These are phyloP conservation scores for Watsonalla cultraria DNA, from an alignment of 2,888 invertebrate genomes.

Conservation along the genomic window DNA sequence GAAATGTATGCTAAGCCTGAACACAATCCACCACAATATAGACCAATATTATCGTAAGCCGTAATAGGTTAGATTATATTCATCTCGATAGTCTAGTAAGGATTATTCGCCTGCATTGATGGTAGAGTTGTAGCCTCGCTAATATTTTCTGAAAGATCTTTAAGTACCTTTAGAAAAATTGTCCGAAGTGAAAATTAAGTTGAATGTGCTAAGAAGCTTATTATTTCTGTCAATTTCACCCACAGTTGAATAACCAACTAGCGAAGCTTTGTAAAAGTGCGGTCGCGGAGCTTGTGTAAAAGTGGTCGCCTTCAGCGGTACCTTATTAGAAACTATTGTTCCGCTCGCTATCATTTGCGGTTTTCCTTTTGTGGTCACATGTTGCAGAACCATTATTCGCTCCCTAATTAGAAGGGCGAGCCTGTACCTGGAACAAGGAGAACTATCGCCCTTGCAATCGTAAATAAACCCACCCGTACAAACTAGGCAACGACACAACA, in stretches of 20 bases:
- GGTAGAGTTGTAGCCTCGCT: too few relatives aligned
- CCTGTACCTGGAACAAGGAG: conserved; percentile 15
- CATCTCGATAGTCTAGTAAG: too few relatives aligned
- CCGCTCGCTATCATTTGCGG: conserved; percentile 41
- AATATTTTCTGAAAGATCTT: too few relatives aligned
- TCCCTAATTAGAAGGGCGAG: conserved; percentile 54
- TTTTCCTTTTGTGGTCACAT: conserved; percentile 47
- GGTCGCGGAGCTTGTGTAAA: conserved; percentile 8
- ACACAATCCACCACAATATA: too few relatives aligned
- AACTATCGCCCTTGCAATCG: conserved; percentile 30
- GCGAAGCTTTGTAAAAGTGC: conserved; percentile 6
- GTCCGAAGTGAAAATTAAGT: too few relatives aligned
- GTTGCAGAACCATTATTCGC: conserved; percentile 40
- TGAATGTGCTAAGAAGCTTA: background rate
- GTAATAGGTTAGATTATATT: too few relatives aligned
- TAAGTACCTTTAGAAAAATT: too few relatives aligned
- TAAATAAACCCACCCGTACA: conserved; percentile 11
- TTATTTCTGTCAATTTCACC: background rate
- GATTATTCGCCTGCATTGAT: too few relatives aligned
- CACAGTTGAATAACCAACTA: conserved; percentile 4
- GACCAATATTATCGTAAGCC: too few relatives aligned
- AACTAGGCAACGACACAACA: background rate
- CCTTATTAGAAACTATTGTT: conserved; percentile 55
- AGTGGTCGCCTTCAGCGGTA: conserved; percentile 18
- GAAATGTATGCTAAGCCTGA: background rate